Evolutionary conservation across 1,140 invertebrate genomes (phyloP).

Genomic region (Aphidius gifuensis): DNA sequence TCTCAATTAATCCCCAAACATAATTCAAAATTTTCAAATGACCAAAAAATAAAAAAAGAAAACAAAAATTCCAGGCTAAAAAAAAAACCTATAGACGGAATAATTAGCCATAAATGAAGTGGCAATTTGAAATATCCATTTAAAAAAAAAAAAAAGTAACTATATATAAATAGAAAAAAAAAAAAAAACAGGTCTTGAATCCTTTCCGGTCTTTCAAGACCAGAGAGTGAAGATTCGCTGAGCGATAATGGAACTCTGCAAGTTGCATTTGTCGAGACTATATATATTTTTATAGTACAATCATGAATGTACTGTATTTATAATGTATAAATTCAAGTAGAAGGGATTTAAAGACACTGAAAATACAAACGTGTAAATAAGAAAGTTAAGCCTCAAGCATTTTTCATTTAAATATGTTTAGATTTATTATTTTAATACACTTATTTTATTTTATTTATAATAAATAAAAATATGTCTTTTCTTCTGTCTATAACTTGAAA

Average conservation of each 20-base stretch:
- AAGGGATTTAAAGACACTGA: too few relatives aligned
- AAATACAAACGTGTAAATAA: too few relatives aligned
- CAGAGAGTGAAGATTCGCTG: constrained; percentile 7
- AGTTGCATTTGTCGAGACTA: constrained; percentile 9
- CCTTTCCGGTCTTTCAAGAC: constrained; percentile 16
- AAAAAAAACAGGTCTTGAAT: constrained; percentile 6
- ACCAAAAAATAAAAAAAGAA: too few relatives aligned
- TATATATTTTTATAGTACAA: neutral
- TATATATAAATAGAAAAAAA: neutral
- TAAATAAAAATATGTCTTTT: too few relatives aligned
- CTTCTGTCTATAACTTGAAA: too few relatives aligned
- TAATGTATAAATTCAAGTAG: neutral
- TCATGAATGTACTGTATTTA: neutral
- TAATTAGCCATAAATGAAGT: neutral
- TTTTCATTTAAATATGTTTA: too few relatives aligned
- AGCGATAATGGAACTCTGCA: constrained; percentile 11
- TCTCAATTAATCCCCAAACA: too few relatives aligned
- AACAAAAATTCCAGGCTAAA: too few relatives aligned
- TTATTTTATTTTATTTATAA: too few relatives aligned
- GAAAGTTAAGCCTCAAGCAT: constrained; percentile 29
- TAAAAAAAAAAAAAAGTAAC: constrained; percentile 7
- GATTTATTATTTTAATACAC: too few relatives aligned
- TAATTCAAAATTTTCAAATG: too few relatives aligned
- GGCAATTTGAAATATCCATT: neutral
- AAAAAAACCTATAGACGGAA: too few relatives aligned